Conservation (phyloP, 2,888 invertebrate species). For the Dolichopus griseipennis region DNA sequence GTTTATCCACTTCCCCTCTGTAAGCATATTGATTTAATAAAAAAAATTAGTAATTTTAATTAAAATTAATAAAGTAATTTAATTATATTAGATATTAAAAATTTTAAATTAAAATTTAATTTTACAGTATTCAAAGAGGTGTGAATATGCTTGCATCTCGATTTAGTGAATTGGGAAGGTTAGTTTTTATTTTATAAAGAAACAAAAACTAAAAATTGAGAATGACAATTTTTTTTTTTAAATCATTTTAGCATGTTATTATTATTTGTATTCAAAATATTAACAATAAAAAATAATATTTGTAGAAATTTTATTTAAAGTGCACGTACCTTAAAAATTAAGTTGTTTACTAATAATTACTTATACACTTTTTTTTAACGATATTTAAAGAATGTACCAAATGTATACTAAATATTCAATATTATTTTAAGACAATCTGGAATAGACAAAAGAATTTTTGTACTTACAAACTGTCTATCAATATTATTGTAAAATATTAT, state of each 20-base stretch:
- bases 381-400: too few relatives aligned
- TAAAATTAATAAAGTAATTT: background rate
- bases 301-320: too few relatives aligned
- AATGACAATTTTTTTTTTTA: background rate
- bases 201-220: background rate
- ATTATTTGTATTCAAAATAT: background rate
- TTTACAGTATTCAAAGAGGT: conserved; percentile 38
- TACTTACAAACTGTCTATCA: too few relatives aligned
- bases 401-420: too few relatives aligned
- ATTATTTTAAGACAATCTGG: too few relatives aligned
- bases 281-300: too few relatives aligned
- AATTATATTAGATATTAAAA: background rate
- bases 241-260: background rate
- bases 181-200: background rate
- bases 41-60: background rate
- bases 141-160: conserved; percentile 41
- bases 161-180: background rate
- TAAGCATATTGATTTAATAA: background rate
- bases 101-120: conserved; percentile 6
- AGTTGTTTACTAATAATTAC: too few relatives aligned
- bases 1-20: background rate
- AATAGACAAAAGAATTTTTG: too few relatives aligned
- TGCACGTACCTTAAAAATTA: too few relatives aligned
- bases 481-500: too few relatives aligned
- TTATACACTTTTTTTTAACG: too few relatives aligned